These are phyloP conservation scores for Anodontia alba DNA, from an alignment of 2,888 invertebrate species.

Conservation along the genomic window DNA sequence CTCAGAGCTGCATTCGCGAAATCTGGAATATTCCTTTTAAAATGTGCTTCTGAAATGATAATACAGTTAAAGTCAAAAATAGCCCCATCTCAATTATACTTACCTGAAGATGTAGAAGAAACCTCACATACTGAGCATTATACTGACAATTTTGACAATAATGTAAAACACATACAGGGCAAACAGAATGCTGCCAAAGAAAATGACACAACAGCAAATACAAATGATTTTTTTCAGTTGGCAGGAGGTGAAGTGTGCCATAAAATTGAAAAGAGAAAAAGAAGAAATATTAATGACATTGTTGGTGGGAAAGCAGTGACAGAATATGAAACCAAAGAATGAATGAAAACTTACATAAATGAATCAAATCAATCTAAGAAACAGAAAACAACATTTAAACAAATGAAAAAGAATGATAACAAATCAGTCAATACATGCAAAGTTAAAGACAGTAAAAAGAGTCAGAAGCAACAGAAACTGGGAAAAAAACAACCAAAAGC, in stretches of 20 bases:
- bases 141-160: neutral
- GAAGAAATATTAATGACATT: too few relatives aligned
- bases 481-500: neutral
- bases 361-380: too few relatives aligned
- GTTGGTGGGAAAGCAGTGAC: constrained; percentile 24
- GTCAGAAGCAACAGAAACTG: neutral
- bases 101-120: neutral
- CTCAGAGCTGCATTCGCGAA: constrained; percentile 24
- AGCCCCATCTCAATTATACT: neutral
- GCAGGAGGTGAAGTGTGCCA: neutral
- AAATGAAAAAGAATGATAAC: too few relatives aligned
- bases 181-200: neutral
- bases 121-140: neutral
- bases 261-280: neutral
- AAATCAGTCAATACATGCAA: neutral
- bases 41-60: too few relatives aligned
- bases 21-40: neutral
- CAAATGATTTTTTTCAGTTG: neutral
- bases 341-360: too few relatives aligned
- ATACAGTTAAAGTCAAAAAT: neutral
- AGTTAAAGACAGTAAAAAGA: neutral
- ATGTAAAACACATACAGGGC: neutral
- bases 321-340: constrained; percentile 9
- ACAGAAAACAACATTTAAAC: too few relatives aligned
- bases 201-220: neutral